Conservation (phyloP, 2,888 invertebrate genomes). For the Gari tellinella region DNA sequence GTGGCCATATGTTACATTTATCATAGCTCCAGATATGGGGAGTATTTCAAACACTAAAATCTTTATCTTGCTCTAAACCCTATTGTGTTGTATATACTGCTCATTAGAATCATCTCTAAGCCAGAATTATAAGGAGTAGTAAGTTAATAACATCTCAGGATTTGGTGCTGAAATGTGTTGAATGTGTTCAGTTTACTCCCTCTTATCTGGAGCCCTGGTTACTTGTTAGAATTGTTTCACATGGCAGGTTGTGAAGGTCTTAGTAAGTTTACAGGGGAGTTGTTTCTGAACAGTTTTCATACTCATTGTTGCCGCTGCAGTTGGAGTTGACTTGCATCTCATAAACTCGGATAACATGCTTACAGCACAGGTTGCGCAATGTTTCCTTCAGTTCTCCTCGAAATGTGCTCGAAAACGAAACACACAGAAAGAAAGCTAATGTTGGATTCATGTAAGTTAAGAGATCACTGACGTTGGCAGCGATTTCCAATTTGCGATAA, state of each 20-base stretch:
- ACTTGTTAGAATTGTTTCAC: neutral
- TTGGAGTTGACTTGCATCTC: constrained; percentile 63
- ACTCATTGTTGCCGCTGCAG: constrained; percentile 56
- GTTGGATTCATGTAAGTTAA: constrained; percentile 67
- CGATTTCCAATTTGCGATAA: constrained; percentile 53
- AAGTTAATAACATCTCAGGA: too few species aligned
- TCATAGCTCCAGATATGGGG: too few species aligned
- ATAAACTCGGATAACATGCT: constrained; percentile 60
- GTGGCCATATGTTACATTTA: too few species aligned
- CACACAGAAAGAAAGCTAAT: constrained; percentile 62
- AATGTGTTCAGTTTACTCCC: too few species aligned
- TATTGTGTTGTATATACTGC: too few species aligned
- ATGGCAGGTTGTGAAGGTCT: neutral
- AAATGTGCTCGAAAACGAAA: constrained; percentile 65
- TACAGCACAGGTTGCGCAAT: constrained; percentile 38
- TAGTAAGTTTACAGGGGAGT: constrained; percentile 50
- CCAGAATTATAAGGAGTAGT: too few species aligned
- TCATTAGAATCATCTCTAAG: too few species aligned
- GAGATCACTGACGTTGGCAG: constrained; percentile 44
- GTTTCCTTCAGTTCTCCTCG: constrained; percentile 50
- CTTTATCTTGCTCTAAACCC: too few species aligned
- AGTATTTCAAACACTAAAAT: too few species aligned
- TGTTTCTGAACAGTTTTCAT: constrained; percentile 61
- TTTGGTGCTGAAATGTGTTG: too few species aligned
- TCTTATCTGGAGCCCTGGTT: too few species aligned